Base-by-base conservation (phyloP, 2,888 invertebrate genomes). In the Morpho achilles region DNA sequence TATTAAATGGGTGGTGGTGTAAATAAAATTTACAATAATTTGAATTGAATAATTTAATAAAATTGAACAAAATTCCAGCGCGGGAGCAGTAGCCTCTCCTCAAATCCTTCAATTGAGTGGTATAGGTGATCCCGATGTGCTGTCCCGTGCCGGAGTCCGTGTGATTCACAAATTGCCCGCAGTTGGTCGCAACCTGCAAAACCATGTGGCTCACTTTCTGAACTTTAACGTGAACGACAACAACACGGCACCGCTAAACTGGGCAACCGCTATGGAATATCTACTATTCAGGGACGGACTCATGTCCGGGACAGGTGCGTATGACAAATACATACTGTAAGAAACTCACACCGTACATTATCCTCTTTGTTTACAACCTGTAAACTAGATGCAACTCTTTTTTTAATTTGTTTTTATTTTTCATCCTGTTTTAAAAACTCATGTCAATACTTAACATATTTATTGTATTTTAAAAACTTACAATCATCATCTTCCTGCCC, bases 231-330 rank as follows among this genome's bases (percentile, higher is more conserved):
- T 97, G 54, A 96, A 96, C 66, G 96, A 97, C 74, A 95, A 96
- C 60, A 95, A 97, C 74, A 96, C 96, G 0, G 92, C 96, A 0
- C 94, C 96, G 0, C 91, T 97, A n/a, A 97, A 97, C 83, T 97
- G 96, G 96, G 96, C 96, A 16, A 96, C 96, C 0, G 96, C 96
- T 2, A 97, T 97, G 96, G 97, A 97, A 79, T 97, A 97, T 72
- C 83, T 97, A 40, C 92, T 97, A 8, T 96, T 97, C 84, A 92
- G 97, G 58, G 97, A 97, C 77, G 97, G 96, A 2, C 91, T 97
- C 0, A 96, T 97, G 96, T 96, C 96, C 9, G 97, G 97, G 22
- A 97, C 96, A 47, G 97, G 97, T 88, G 70, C 63, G 69, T 58
- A 40, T 41, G 32, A 32, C 32, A 32, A 16, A 32, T 32, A 32